Conservation (phyloP, 2,113 vertebrate genomes). For the Eudyptes chrysolophus region DNA sequence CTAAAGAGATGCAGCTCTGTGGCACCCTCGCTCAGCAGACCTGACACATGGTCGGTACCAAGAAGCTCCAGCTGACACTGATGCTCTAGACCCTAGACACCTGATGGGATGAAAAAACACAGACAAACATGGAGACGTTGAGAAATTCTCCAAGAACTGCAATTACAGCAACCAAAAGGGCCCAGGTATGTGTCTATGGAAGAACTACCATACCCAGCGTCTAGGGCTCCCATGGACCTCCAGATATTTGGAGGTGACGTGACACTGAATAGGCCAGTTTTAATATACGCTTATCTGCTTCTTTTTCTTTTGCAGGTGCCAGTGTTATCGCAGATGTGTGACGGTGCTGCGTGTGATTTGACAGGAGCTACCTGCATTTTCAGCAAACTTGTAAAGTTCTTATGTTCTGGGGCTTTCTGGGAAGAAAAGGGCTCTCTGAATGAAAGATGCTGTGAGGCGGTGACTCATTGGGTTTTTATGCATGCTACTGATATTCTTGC, state of each 20-base stretch:
- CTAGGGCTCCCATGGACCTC: neutral
- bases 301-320: neutral
- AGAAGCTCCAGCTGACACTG: neutral
- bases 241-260: neutral
- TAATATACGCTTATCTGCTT: neutral
- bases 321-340: neutral
- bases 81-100: neutral
- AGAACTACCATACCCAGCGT: neutral
- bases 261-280: neutral
- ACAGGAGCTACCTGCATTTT: neutral
- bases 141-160: neutral
- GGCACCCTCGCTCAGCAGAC: neutral
- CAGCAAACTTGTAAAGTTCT: neutral
- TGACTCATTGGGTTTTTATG: conserved; percentile 9
- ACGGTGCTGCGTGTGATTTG: neutral
- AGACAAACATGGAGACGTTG: neutral
- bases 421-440: neutral
- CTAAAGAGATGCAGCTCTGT: neutral
- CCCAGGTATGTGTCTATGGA: neutral
- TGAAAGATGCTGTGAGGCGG: neutral
- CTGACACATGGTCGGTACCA: neutral
- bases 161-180: neutral
- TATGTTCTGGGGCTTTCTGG: neutral
- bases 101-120: neutral
- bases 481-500: neutral